These are phyloP conservation scores for Oplegnathus fasciatus DNA, from an alignment of 2,113 vertebrate genomes.

Conservation along the genomic window DNA sequence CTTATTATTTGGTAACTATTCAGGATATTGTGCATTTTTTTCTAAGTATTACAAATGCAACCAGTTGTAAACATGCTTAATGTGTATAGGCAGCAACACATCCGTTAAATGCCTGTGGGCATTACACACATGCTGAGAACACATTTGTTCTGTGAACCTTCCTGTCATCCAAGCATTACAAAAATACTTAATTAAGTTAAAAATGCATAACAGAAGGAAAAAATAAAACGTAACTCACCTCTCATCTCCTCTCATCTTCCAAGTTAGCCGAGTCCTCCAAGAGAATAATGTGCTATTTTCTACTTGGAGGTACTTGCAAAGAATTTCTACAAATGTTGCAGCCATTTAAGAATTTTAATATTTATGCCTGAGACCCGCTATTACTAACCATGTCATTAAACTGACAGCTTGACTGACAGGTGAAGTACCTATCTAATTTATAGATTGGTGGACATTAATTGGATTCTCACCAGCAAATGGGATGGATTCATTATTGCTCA, in stretches of 20 bases:
- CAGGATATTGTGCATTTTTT: too few relatives aligned
- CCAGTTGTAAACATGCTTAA: not conserved
- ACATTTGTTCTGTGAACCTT: not conserved
- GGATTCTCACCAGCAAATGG: constrained; percentile 18
- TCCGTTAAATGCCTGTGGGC: not conserved
- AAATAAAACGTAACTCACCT: not conserved
- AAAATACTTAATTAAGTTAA: not conserved
- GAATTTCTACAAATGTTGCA: not conserved
- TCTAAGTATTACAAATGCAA: too few relatives aligned
- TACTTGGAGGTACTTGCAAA: not conserved
- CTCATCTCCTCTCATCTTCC: not conserved
- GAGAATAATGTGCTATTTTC: not conserved
- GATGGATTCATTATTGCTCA: constrained; percentile 25
- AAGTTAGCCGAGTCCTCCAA: not conserved
- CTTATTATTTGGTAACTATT: not conserved
- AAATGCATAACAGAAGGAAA: not conserved
- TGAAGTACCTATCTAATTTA: constrained; percentile 24
- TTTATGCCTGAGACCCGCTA: not conserved
- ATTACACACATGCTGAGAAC: not conserved
- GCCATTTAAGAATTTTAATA: not conserved
- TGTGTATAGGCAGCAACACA: not conserved
- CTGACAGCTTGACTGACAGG: constrained; percentile 40
- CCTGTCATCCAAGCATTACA: not conserved
- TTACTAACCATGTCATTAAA: constrained; percentile 24
- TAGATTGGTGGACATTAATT: constrained; percentile 39